phyloP scores from a whole-genome alignment of 2,888 invertebrate species.

The Sphecodes monilicornis region DNA sequence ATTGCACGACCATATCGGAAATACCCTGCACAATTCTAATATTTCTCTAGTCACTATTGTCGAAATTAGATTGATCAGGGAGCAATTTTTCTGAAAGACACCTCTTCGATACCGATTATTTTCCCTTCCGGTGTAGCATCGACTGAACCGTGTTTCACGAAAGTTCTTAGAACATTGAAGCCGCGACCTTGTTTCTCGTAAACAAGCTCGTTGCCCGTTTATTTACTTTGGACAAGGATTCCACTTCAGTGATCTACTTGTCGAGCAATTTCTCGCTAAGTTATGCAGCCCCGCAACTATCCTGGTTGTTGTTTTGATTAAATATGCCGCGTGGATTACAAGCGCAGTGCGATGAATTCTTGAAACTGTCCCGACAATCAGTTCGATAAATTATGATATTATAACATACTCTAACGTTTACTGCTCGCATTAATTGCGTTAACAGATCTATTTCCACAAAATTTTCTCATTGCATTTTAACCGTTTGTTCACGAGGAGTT shows the following conservation, averaged over 20 bases:
- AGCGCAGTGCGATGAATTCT: constrained; percentile 25
- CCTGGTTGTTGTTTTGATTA: constrained; percentile 55
- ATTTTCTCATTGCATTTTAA: no score
- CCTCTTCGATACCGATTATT: not conserved
- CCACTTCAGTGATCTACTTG: constrained; percentile 61
- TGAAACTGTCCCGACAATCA: constrained; percentile 14
- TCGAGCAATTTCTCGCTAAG: constrained; percentile 52
- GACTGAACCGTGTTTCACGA: constrained; percentile 24
- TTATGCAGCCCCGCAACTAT: constrained; percentile 43
- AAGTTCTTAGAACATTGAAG: constrained; percentile 44
- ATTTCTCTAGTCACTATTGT: not conserved
- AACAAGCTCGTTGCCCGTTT: constrained; percentile 67
- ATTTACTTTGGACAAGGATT: constrained; percentile 63
- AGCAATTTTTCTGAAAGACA: no score
- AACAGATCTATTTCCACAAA: no score
- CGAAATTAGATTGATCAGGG: not conserved
- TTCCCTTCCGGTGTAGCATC: not conserved
- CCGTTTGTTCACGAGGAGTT: no score
- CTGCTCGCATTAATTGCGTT: no score
- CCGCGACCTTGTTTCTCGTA: constrained; percentile 65
- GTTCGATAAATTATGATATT: not conserved
- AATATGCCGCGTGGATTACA: constrained; percentile 35
- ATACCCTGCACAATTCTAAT: not conserved
- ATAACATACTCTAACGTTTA: not conserved
- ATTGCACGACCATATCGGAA: not conserved